Conservation (phyloP, 2,113 vertebrate genomes). For the Alouatta palliata region DNA sequence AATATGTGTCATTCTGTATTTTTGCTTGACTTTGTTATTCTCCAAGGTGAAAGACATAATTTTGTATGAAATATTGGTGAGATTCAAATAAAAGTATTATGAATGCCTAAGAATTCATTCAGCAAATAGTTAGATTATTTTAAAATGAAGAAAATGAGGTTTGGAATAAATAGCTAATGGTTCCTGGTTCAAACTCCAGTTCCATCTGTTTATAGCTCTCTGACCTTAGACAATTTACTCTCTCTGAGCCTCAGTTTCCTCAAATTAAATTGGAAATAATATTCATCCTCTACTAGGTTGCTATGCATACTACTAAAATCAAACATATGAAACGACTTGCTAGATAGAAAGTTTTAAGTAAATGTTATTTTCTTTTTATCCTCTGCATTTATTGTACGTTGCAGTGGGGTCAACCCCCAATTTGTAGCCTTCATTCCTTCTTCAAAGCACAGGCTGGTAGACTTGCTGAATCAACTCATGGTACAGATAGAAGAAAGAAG, state of each 20-base stretch:
- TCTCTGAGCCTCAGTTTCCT: background rate
- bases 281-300: background rate
- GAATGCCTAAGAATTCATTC: background rate
- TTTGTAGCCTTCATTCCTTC: background rate
- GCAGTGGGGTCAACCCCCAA: background rate
- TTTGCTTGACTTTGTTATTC: background rate
- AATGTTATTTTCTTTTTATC: background rate
- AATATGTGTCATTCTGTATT: background rate
- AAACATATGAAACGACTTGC: background rate
- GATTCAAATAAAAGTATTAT: background rate
- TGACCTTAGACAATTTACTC: background rate
- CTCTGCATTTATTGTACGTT: background rate
- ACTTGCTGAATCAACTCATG: background rate
- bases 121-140: background rate
- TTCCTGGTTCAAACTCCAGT: background rate
- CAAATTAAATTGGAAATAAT: background rate
- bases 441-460: background rate
- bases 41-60: background rate
- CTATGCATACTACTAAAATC: background rate
- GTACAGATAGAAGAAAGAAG: background rate
- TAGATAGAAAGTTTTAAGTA: background rate
- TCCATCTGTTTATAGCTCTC: background rate
- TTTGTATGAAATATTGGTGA: conserved; percentile 14
- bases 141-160: conserved; percentile 3
- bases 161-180: background rate